These are phyloP conservation scores for Merodon equestris DNA, from an alignment of 2,888 invertebrate genomes.

Conservation along the genomic window DNA sequence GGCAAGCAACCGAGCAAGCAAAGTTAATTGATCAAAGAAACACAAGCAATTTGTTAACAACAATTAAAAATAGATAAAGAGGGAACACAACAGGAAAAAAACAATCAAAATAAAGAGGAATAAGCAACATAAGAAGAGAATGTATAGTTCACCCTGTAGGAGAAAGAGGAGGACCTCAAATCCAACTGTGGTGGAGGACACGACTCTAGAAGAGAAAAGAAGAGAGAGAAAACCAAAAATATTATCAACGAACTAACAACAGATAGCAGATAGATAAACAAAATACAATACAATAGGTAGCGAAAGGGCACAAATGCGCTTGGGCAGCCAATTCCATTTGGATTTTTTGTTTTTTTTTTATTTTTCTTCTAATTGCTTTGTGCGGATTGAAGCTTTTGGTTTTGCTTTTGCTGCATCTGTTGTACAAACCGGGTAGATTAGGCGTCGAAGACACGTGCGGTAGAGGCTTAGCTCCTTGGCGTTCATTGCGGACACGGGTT, in stretches of 20 bases:
- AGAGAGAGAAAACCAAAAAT: conserved; percentile 40
- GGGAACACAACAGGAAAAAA: conserved; percentile 19
- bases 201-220: conserved; percentile 63
- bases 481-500: conserved; percentile 39
- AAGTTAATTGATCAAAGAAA: conserved; percentile 33
- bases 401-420: conserved; percentile 26
- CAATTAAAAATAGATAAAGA: conserved; percentile 16
- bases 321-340: conserved; percentile 33
- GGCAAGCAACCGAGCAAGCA: conserved; percentile 38
- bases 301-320: conserved; percentile 23
- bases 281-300: conserved; percentile 6
- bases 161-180: conserved; percentile 76
- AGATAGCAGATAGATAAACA: conserved; percentile 30
- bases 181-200: conserved; percentile 72
- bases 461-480: conserved; percentile 64
- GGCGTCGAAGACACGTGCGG: conserved; percentile 76
- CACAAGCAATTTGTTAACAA: conserved; percentile 47
- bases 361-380: too few relatives aligned
- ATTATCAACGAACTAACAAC: conserved; percentile 16
- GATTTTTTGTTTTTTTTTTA: conserved; percentile 18
- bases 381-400: conserved; percentile 25
- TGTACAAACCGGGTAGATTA: conserved; percentile 76
- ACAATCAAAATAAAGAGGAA: conserved; percentile 15
- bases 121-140: conserved; percentile 23
- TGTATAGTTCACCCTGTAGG: conserved; percentile 75